phyloP scores from a whole-genome alignment of 2,797 vertebrate species.

The Harpagifer antarcticus region DNA sequence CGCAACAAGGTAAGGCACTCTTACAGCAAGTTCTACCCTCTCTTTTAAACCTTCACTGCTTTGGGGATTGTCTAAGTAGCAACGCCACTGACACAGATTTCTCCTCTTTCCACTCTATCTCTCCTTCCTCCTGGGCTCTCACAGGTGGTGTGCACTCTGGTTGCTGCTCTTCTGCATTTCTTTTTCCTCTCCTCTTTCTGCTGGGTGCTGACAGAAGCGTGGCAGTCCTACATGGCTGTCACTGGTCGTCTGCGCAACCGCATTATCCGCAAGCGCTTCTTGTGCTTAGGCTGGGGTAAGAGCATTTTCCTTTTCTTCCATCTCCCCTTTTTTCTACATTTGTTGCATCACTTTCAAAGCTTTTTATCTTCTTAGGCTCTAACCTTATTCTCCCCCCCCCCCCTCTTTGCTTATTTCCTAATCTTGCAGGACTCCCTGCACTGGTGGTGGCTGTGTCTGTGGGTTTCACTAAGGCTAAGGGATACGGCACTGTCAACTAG shows the following conservation, averaged over 20 bases:
- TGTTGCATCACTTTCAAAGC: conserved; percentile 5
- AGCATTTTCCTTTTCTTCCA: neutral
- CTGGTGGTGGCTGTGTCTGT: conserved; percentile 97
- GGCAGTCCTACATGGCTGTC: conserved; percentile 99
- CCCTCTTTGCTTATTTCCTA: neutral
- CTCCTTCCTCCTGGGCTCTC: conserved; percentile 33
- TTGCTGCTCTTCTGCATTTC: conserved; percentile 97
- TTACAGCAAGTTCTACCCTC: neutral
- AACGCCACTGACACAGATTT: conserved; percentile 49
- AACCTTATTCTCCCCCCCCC: neutral
- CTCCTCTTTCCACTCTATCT: conserved; percentile 34
- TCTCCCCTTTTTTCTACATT: neutral
- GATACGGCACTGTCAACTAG: conserved; percentile 97
- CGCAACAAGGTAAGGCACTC: conserved; percentile 91
- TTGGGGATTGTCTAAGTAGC: conserved; percentile 25
- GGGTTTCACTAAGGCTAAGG: conserved; percentile 98
- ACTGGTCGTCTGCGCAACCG: conserved; percentile 97
- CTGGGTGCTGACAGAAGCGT: conserved; percentile 99
- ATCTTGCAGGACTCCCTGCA: conserved; percentile 90
- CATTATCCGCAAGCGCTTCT: conserved; percentile 98
- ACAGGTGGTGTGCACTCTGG: conserved; percentile 94
- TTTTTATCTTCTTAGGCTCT: conserved; percentile 8
- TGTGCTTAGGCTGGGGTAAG: conserved; percentile 99
- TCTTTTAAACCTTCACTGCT: conserved; percentile 28
- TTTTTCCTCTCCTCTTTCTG: conserved; percentile 99